A percentile compares a stretch with the other conserved stretches of the same genome.
Conservation (phyloP, 2,797 vertebrate species). For the Salarias fasciatus region DNA sequence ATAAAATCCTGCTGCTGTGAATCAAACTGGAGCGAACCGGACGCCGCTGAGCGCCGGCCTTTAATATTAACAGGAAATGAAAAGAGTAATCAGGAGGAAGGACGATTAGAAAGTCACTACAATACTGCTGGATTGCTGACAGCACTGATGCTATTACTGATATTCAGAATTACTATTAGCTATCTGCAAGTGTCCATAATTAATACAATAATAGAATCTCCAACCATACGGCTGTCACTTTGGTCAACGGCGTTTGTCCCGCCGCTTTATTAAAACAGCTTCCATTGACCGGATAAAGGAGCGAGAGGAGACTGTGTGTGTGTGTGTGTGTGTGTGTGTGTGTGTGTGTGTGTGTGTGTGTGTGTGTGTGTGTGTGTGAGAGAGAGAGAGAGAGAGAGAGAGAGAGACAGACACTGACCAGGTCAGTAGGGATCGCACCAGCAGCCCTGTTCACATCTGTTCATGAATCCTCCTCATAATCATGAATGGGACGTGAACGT, state of each 20-base stretch:
- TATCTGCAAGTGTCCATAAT: conserved; percentile 34
- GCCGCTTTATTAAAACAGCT: too few relatives aligned
- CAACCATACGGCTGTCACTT: conserved; percentile 8
- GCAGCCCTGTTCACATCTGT: too few relatives aligned
- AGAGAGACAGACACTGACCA: background rate
- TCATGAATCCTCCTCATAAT: too few relatives aligned
- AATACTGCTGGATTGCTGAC: conserved; percentile 36
- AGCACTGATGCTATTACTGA: conserved; percentile 27
- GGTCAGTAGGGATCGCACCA: too few relatives aligned
- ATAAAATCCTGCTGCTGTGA: conserved; percentile 3
- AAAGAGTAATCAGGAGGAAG: conserved; percentile 22
- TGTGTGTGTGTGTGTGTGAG: background rate
- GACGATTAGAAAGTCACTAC: conserved; percentile 20
- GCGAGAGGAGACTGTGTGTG: background rate
- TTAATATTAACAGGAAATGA: conserved; percentile 42
- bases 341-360: conserved; percentile 1
- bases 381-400: background rate
- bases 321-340: background rate
- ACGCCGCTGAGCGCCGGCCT: conserved; percentile 6
- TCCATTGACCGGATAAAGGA: too few relatives aligned
- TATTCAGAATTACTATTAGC: conserved; percentile 17
- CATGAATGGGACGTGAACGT: too few relatives aligned
- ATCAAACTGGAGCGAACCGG: conserved; percentile 38
- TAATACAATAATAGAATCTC: conserved; percentile 23
- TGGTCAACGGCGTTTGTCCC: too few relatives aligned